A percentile compares a stretch with the other conserved stretches of the same genome.
phyloP scores from a whole-genome alignment of 2,113 vertebrate species.

The Tragulus kanchil region DNA sequence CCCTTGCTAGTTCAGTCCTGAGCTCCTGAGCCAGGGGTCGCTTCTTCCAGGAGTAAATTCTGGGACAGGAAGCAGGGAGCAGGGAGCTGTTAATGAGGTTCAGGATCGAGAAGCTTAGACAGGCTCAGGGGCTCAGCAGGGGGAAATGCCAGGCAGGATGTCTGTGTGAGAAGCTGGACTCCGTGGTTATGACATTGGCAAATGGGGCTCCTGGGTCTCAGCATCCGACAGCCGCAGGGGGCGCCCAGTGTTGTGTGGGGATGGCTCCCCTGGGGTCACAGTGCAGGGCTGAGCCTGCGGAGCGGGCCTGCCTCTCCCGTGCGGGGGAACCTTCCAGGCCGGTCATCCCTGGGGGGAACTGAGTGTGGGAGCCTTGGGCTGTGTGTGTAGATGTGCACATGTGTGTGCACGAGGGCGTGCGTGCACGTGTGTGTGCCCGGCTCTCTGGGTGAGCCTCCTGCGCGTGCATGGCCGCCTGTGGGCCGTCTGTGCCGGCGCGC shows the following conservation, averaged over 20 bases:
- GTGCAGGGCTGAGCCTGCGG: not conserved
- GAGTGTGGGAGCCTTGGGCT: not conserved
- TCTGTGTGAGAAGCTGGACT: not conserved
- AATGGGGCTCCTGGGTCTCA: not conserved
- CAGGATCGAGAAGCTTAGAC: not conserved
- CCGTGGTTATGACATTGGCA: not conserved
- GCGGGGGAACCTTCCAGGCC: not conserved
- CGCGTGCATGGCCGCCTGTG: not conserved
- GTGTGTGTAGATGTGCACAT: too few species aligned
- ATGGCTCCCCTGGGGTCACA: fast-evolving
- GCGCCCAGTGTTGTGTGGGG: fast-evolving
- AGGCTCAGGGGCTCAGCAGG: not conserved
- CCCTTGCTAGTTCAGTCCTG: not conserved
- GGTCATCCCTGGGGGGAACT: not conserved
- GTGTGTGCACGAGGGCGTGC: not conserved
- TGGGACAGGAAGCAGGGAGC: not conserved
- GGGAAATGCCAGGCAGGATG: not conserved
- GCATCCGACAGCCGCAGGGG: not conserved
- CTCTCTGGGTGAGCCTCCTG: not conserved
- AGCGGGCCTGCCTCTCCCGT: not conserved
- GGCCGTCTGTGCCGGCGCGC: not conserved
- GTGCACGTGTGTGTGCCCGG: not conserved
- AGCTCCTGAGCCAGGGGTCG: not conserved
- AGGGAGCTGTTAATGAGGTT: not conserved
- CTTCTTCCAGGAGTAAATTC: not conserved